Evolutionary conservation across 2,113 vertebrate genomes (phyloP), one percentile per base, ranked within the genome.

Genomic region (Thamnophis sirtalis): DNA sequence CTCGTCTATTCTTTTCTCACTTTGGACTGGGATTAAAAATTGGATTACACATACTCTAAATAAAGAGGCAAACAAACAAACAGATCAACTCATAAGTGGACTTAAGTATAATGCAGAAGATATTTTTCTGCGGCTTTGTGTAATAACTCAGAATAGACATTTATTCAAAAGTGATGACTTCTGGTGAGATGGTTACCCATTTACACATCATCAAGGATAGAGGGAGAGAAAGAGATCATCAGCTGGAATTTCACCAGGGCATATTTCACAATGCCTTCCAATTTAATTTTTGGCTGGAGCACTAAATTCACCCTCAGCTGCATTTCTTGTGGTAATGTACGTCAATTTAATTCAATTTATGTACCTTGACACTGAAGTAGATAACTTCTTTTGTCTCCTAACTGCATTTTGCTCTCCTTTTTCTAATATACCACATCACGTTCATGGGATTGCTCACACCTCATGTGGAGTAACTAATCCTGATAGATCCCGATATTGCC

Each of bases 231-330:
- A 92, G 24, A 28, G 93, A 92, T 9, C 8, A 90, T 84, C 11
- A 38, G 86, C 9, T 88, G 26, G 19, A 58, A 88, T 43, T 58
- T 51, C 22, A 54, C 15, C 90, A 89, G 4, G 4, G 38, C 38
- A 15, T 93, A 58, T 15, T 73, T 89, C 22, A 53, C 85, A 88
- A 93, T 95, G 43, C 19, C 4, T 80, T 92, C 80, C 63, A 91
- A 8, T 7, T 80, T 21, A 43, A 55, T 95, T 43, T 88, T n/a
- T 84, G 3, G 89, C 2, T 3, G 49, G 0, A 63, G 19, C 28
- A 58, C 80, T 28, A 17, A 4, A 89, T 87, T 90, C 55, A 54
- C 10, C 6, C 38, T 88, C 93, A 53, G 8, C 9, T 4, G 50
- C 89, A 5, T 6, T 93, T 90, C 55, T 60, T 87, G 38, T 88